Evolutionary conservation across 2,113 vertebrate species (phyloP).

Genomic region (Centropus bengalensis): DNA sequence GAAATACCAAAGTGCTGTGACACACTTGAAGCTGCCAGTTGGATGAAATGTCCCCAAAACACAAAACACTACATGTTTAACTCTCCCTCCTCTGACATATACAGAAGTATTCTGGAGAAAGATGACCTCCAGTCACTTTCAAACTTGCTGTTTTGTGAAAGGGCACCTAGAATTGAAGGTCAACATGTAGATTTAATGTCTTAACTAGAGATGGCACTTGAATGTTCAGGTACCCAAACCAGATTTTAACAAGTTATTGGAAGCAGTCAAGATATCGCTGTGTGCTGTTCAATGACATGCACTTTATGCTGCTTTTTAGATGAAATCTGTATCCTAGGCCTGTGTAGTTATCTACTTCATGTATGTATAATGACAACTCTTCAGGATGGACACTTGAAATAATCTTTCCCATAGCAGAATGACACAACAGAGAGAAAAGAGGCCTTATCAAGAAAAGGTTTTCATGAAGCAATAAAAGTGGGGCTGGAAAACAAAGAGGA

Average conservation of each 20-base stretch:
- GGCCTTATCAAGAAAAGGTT: not conserved
- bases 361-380: not conserved
- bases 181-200: not conserved
- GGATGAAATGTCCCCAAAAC: not conserved
- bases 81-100: not conserved
- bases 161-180: not conserved
- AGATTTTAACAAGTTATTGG: not conserved
- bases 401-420: not conserved
- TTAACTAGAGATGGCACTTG: not conserved
- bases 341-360: not conserved
- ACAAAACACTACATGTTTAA: not conserved
- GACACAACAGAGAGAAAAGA: not conserved
- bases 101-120: not conserved
- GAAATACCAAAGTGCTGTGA: not conserved
- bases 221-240: not conserved
- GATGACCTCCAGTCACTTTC: not conserved
- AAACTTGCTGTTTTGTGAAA: not conserved
- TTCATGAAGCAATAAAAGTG: not conserved
- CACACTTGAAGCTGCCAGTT: not conserved
- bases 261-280: not conserved
- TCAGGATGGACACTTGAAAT: not conserved
- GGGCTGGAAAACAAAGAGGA: not conserved
- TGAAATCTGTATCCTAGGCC: not conserved
- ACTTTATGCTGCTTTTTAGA: not conserved
- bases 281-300: not conserved